A percentile compares a stretch with the other conserved stretches of the same genome.
These are phyloP conservation scores for Chamaea fasciata DNA, from an alignment of 2,113 vertebrate genomes.

Conservation along the genomic window DNA sequence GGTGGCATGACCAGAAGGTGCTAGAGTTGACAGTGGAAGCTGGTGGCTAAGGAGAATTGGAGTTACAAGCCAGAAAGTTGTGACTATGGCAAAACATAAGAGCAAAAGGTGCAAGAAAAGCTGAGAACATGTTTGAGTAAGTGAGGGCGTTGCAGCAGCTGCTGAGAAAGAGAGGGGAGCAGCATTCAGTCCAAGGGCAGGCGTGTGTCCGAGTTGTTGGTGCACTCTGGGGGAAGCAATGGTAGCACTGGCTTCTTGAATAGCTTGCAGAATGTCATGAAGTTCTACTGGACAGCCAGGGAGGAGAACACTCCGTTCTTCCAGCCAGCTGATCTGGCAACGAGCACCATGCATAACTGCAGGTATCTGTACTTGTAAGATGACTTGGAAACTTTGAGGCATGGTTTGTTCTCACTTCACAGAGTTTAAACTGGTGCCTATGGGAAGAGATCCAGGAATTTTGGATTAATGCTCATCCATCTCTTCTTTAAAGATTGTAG, in stretches of 20 bases:
- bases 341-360: not conserved
- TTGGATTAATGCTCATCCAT: not conserved
- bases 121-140: not conserved
- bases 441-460: not conserved
- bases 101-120: not conserved
- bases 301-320: not conserved
- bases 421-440: not conserved
- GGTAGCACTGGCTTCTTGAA: not conserved
- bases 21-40: not conserved
- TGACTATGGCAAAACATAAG: not conserved
- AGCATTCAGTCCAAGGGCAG: not conserved
- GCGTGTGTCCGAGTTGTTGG: rapidly evolving
- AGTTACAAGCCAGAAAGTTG: not conserved
- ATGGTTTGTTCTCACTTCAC: not conserved
- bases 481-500: not conserved
- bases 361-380: not conserved
- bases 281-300: not conserved
- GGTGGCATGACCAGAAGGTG: not conserved
- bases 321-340: not conserved
- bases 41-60: not conserved
- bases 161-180: not conserved
- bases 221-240: not conserved
- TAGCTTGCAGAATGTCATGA: not conserved
- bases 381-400: constrained; percentile 8
- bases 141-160: rapidly evolving